Evolutionary conservation across 2,888 invertebrate genomes (phyloP).

Genomic region (Unio delphinus): DNA sequence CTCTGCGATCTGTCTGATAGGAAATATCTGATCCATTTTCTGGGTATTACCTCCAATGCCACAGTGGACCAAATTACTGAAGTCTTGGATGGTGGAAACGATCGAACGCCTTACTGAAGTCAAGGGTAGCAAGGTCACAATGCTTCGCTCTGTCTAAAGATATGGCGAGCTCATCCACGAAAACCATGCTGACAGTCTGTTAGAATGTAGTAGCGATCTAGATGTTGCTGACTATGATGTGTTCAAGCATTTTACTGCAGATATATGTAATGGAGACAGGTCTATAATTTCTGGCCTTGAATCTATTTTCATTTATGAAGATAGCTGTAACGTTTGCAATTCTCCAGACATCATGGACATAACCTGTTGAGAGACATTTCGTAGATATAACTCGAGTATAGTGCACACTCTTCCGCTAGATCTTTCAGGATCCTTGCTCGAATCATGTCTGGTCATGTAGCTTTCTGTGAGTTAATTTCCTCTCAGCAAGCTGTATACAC

Average conservation of each 20-base stretch:
- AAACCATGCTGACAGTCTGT: not conserved
- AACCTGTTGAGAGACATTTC: too few species aligned
- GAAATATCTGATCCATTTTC: not conserved
- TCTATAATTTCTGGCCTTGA: not conserved
- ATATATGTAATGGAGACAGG: not conserved
- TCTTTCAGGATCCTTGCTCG: too few species aligned
- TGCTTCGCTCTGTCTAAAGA: not conserved
- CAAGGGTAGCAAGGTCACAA: not conserved
- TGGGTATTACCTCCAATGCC: not conserved
- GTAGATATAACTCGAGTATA: too few species aligned
- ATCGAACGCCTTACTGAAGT: conserved; percentile 2
- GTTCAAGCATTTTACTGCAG: not conserved
- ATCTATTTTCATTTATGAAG: too few species aligned
- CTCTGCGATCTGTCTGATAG: not conserved
- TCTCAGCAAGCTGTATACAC: too few species aligned
- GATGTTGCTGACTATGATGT: conserved; percentile 1
- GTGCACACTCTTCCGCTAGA: too few species aligned
- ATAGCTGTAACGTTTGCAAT: too few species aligned
- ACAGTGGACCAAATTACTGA: not conserved
- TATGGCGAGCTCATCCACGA: not conserved
- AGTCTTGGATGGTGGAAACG: not conserved
- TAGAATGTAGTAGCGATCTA: not conserved
- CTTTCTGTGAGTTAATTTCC: too few species aligned
- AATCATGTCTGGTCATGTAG: too few species aligned
- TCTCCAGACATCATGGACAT: too few species aligned